These are phyloP conservation scores for Volucella inanis DNA, from an alignment of 2,888 invertebrate genomes.

Conservation along the genomic window DNA sequence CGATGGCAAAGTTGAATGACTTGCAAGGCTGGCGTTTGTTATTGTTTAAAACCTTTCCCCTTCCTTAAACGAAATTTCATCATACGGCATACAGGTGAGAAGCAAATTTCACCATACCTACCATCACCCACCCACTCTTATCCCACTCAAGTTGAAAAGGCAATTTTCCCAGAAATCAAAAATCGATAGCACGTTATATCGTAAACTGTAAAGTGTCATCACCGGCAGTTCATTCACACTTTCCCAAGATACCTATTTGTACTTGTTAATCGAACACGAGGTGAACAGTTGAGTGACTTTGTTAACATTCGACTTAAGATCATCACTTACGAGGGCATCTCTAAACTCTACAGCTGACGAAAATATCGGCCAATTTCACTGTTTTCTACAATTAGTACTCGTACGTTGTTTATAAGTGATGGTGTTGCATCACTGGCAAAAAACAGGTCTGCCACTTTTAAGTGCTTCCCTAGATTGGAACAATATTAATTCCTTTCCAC, in stretches of 20 bases:
- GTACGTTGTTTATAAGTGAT: neutral
- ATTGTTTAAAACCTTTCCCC: conserved; percentile 23
- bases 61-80: conserved; percentile 47
- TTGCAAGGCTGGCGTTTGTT: conserved; percentile 55
- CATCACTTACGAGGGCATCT: conserved; percentile 4
- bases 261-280: conserved; percentile 27
- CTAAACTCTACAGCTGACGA: neutral
- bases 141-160: conserved; percentile 24
- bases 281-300: conserved; percentile 68
- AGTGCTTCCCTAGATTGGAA: neutral
- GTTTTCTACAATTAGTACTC: neutral
- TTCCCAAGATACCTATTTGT: conserved; percentile 18
- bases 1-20: conserved; percentile 74
- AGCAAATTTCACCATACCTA: conserved; percentile 36
- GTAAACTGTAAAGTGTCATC: conserved; percentile 32
- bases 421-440: conserved; percentile 33
- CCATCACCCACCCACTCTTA: neutral
- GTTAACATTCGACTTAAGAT: conserved; percentile 22
- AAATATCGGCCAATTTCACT: conserved; percentile 18
- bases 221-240: conserved; percentile 62
- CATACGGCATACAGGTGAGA: conserved; percentile 51
- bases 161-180: conserved; percentile 37
- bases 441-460: neutral
- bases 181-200: conserved; percentile 47
- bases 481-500: conserved; percentile 7